These are phyloP conservation scores for Corythoichthys intestinalis DNA, from an alignment of 2,113 vertebrate genomes.

Conservation along the genomic window DNA sequence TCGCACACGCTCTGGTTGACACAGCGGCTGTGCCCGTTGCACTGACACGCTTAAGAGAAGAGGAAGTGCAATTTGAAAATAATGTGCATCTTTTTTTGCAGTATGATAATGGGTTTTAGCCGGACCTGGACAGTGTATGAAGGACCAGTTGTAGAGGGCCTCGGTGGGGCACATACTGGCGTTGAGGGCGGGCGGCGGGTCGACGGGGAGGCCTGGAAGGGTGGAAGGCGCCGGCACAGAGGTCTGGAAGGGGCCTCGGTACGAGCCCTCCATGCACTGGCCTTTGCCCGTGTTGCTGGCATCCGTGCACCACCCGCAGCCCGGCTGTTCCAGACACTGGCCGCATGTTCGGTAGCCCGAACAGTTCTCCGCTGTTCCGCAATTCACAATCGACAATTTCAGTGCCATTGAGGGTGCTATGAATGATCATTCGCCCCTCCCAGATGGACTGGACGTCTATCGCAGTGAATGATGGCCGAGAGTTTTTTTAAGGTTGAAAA, in stretches of 20 bases:
- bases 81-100: not conserved
- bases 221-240: conserved; percentile 69
- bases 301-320: conserved; percentile 96
- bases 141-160: conserved; percentile 89
- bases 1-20: conserved; percentile 92
- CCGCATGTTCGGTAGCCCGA: conserved; percentile 91
- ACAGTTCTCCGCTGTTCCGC: conserved; percentile 86
- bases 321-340: conserved; percentile 91
- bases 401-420: too few relatives aligned
- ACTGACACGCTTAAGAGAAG: conserved; percentile 85
- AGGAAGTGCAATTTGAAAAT: not conserved
- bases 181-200: conserved; percentile 81
- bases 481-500: too few relatives aligned
- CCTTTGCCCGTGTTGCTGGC: conserved; percentile 92
- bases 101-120: too few relatives aligned
- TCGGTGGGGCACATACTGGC: conserved; percentile 83
- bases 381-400: not conserved
- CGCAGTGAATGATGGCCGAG: too few relatives aligned
- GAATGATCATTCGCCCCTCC: too few relatives aligned
- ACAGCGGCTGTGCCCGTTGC: conserved; percentile 94
- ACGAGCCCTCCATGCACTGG: conserved; percentile 90
- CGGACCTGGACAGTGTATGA: conserved; percentile 92
- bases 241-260: conserved; percentile 83
- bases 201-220: conserved; percentile 78
- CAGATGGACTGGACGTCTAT: too few relatives aligned